These are phyloP conservation scores for Desmophyllum pertusum DNA, from an alignment of 92 coral and sea anemone species.

Conservation along the genomic window DNA sequence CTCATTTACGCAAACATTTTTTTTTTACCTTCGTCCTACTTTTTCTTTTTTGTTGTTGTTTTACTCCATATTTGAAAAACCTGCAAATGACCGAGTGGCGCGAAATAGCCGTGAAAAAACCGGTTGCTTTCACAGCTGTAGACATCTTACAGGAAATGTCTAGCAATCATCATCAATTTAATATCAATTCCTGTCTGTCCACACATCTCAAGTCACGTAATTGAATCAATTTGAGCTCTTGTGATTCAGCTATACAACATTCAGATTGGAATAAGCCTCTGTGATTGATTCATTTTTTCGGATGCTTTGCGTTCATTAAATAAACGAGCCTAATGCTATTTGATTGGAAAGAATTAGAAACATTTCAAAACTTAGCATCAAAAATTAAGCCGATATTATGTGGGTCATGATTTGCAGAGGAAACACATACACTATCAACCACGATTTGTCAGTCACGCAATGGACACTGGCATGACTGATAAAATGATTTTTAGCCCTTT, in stretches of 20 bases:
- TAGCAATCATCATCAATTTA: too few species aligned
- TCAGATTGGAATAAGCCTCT: background rate
- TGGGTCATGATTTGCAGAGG: background rate
- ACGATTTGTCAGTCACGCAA: background rate
- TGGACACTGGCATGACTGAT: background rate
- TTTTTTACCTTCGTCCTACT: too few species aligned
- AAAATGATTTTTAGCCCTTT: background rate
- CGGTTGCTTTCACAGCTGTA: background rate
- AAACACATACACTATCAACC: background rate
- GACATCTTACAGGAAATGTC: background rate
- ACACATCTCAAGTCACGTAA: conserved; percentile 4
- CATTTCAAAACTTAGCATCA: background rate
- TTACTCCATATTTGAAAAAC: too few species aligned
- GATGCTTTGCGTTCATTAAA: background rate
- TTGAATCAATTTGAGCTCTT: background rate
- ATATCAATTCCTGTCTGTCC: too few species aligned
- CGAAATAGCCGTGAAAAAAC: too few species aligned
- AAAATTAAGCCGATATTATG: background rate
- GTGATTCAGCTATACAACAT: background rate
- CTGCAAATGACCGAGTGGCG: too few species aligned
- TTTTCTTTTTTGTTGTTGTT: too few species aligned
- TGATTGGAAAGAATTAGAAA: background rate
- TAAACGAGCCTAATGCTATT: background rate
- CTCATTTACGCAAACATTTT: too few species aligned
- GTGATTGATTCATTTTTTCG: background rate